Evolutionary conservation across 2,888 invertebrate genomes (phyloP).

Genomic region (Amphipoea oculea): DNA sequence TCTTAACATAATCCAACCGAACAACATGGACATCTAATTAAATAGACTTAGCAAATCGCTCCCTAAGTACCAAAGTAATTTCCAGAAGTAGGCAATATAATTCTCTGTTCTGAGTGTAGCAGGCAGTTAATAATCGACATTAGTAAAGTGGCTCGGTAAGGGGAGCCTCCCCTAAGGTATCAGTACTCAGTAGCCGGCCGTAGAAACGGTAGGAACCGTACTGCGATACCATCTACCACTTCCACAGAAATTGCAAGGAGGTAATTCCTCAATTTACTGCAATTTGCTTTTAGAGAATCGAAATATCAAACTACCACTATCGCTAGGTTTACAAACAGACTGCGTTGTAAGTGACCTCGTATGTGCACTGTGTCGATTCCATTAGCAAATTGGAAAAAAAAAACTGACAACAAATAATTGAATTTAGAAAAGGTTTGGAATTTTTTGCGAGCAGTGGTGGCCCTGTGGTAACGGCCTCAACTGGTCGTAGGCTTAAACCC

Average conservation of each 20-base stretch:
- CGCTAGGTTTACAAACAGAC: slow-evolving; percentile 29
- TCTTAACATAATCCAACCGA: slow-evolving; percentile 35
- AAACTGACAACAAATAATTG: not conserved
- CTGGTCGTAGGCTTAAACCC: not conserved
- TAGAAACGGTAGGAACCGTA: slow-evolving; percentile 23
- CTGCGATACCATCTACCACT: slow-evolving; percentile 74
- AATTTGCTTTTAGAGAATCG: slow-evolving; percentile 77
- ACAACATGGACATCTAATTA: slow-evolving; percentile 58
- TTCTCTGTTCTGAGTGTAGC: slow-evolving; percentile 61
- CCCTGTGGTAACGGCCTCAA: no score
- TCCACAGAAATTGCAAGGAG: slow-evolving; percentile 74
- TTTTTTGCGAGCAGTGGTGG: not conserved
- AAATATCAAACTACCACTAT: slow-evolving; percentile 57
- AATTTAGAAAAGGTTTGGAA: not conserved
- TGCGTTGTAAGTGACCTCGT: not conserved
- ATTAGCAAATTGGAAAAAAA: slow-evolving; percentile 25
- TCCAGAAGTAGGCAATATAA: slow-evolving; percentile 66
- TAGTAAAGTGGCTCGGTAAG: slow-evolving; percentile 64
- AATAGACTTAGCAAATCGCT: slow-evolving; percentile 59
- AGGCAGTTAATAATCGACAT: slow-evolving; percentile 69
- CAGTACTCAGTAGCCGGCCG: slow-evolving; percentile 50
- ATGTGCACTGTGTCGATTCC: not conserved
- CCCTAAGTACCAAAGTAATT: slow-evolving; percentile 62
- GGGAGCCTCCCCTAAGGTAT: slow-evolving; percentile 59
- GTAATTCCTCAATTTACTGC: slow-evolving; percentile 78